phyloP scores from a whole-genome alignment of 2,797 vertebrate species.

The Amphiprion clarkii region DNA sequence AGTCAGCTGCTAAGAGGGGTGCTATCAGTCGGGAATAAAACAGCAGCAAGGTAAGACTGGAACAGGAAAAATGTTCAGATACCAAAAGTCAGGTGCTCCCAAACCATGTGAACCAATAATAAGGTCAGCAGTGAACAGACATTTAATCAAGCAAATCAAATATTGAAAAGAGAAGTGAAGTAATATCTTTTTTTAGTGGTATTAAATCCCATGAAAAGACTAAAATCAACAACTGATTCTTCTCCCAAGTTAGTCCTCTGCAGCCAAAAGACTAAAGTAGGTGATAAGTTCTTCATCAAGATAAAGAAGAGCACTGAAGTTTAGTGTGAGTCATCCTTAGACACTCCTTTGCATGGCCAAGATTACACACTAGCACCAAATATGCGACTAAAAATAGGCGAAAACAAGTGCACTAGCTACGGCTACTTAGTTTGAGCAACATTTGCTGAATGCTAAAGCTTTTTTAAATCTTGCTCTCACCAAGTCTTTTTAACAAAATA shows the following conservation, averaged over 20 bases:
- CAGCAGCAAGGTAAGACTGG: conserved; percentile 26
- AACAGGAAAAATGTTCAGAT: conserved; percentile 45
- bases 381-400: neutral
- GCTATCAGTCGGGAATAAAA: conserved; percentile 41
- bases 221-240: neutral
- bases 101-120: conserved; percentile 52
- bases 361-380: neutral
- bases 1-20: conserved; percentile 51
- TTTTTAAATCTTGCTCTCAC: neutral
- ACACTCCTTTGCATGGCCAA: neutral
- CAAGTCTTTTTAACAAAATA: neutral
- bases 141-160: conserved; percentile 26
- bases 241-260: neutral
- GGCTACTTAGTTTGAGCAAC: neutral
- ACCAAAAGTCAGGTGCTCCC: conserved; percentile 42
- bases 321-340: neutral
- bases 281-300: neutral
- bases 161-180: no score
- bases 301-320: neutral
- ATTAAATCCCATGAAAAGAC: conserved; percentile 8
- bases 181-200: neutral
- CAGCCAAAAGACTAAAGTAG: neutral
- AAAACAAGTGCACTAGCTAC: neutral
- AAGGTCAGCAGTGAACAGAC: conserved; percentile 35
- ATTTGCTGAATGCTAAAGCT: neutral